phyloP scores from a whole-genome alignment of 2,797 vertebrate species.

The Fringilla coelebs region DNA sequence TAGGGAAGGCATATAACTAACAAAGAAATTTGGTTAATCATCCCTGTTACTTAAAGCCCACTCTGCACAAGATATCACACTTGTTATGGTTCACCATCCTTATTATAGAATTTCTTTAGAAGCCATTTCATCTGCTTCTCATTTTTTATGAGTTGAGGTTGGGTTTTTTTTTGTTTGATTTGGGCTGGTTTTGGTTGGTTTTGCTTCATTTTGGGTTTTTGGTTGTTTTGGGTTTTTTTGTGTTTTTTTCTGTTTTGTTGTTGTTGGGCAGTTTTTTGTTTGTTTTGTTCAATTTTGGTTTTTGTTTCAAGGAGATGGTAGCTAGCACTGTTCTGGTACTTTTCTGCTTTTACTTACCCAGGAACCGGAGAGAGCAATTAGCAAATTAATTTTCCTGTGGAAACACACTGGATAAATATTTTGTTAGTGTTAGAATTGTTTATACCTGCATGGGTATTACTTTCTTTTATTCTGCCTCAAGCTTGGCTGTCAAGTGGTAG shows the following conservation, averaged over 20 bases:
- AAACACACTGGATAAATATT: not conserved
- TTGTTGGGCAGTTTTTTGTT: not conserved
- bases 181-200: not conserved
- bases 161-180: accelerated
- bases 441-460: not conserved
- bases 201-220: not conserved
- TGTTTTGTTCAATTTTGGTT: not conserved
- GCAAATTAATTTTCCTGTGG: not conserved
- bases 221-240: not conserved
- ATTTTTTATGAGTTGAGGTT: not conserved
- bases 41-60: not conserved
- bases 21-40: not conserved
- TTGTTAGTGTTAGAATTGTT: not conserved
- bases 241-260: not conserved
- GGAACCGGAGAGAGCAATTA: not conserved
- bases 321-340: not conserved
- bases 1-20: not conserved
- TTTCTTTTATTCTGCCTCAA: not conserved
- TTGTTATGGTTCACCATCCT: not conserved
- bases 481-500: not conserved
- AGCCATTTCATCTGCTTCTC: not conserved
- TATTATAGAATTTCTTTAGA: not conserved
- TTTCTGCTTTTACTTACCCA: not conserved
- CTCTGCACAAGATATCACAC: not conserved
- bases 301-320: not conserved